Conservation (phyloP, 2,888 invertebrate genomes). For the Erebia palarica region DNA sequence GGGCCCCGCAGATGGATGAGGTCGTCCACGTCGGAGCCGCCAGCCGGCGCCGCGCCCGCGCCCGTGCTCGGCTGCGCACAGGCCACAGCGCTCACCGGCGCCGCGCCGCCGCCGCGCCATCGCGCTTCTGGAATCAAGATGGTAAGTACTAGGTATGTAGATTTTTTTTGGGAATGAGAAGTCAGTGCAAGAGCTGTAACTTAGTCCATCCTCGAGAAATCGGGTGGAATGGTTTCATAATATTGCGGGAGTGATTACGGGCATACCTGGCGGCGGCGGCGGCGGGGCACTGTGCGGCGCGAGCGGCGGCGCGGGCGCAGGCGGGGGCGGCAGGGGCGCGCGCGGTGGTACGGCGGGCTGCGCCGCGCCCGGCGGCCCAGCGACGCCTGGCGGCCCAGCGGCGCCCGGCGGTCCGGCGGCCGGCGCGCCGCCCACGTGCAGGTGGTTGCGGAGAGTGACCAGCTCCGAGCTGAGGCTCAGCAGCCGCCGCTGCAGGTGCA, state of each 20-base stretch:
- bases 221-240: no score
- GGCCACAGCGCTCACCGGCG: constrained; percentile 29
- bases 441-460: constrained; percentile 94
- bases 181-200: no score
- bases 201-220: no score
- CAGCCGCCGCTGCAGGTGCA: constrained; percentile 94
- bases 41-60: constrained; percentile 39
- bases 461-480: constrained; percentile 95
- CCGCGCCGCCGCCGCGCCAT: constrained; percentile 47
- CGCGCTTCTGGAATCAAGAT: constrained; percentile 53
- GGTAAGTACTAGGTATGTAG: not conserved
- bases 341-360: constrained; percentile 55
- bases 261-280: constrained; percentile 13
- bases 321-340: constrained; percentile 58
- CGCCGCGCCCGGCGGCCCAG: constrained; percentile 61
- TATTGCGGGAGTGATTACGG: no score
- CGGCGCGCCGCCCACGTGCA: constrained; percentile 86
- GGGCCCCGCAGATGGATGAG: constrained; percentile 96
- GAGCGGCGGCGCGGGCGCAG: constrained; percentile 61
- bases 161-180: no score
- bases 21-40: constrained; percentile 88
- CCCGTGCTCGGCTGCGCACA: not conserved
- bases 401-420: constrained; percentile 33
- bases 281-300: constrained; percentile 48
- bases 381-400: constrained; percentile 47